Evolutionary conservation across 1,140 invertebrate genomes (phyloP).

Genomic region (Lepidostoma basale): DNA sequence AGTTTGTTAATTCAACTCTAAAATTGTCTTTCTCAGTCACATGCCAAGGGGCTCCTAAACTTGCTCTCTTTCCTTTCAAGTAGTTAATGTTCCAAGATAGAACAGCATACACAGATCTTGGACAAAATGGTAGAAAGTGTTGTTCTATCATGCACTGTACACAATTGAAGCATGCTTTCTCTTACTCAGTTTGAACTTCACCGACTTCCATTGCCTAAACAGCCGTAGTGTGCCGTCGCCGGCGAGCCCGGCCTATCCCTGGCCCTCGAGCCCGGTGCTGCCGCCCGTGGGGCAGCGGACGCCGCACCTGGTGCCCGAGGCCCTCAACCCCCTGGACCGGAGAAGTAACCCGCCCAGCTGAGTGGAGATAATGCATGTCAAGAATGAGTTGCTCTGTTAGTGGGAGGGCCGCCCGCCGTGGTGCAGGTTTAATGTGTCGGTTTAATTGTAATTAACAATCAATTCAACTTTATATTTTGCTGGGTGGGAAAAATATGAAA

Average conservation of each 20-base stretch:
- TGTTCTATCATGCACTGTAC: too few species aligned
- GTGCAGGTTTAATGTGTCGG: slow-evolving; percentile 5
- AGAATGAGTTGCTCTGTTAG: slow-evolving; percentile 61
- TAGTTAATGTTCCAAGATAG: too few species aligned
- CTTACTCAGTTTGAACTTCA: slow-evolving; percentile 22
- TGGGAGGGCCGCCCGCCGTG: slow-evolving; percentile 6
- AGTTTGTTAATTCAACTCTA: too few species aligned
- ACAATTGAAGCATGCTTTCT: slow-evolving; percentile 1
- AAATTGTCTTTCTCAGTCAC: too few species aligned
- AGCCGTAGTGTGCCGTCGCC: slow-evolving; percentile 62
- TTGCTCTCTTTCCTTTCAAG: too few species aligned
- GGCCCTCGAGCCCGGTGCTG: slow-evolving; percentile 75
- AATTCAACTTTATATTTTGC: too few species aligned
- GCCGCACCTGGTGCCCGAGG: slow-evolving; percentile 75
- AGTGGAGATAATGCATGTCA: slow-evolving; percentile 57
- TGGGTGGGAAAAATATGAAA: too few species aligned
- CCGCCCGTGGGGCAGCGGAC: slow-evolving; percentile 73
- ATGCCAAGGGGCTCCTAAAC: too few species aligned
- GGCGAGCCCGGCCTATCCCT: slow-evolving; percentile 65
- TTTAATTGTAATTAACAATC: neutral
- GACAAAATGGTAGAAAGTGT: too few species aligned
- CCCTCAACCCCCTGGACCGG: slow-evolving; percentile 58
- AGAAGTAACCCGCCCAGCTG: slow-evolving; percentile 60
- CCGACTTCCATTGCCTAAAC: slow-evolving; percentile 37
- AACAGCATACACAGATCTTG: too few species aligned